Evolutionary conservation across 1,140 invertebrate genomes (phyloP), one percentile per base, ranked within the genome.

Genomic region (Goniozus legneri): DNA sequence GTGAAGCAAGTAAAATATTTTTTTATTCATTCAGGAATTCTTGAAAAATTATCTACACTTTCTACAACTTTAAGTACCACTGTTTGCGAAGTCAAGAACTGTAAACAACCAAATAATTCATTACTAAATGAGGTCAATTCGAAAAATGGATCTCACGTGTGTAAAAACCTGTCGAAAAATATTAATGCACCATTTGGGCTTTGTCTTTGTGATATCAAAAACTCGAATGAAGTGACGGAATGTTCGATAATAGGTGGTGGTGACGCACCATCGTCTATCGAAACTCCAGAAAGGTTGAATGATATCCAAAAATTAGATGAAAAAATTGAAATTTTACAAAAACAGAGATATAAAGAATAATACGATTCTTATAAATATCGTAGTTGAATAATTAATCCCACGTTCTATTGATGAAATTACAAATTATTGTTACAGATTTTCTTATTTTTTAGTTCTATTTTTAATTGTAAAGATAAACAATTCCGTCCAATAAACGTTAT

Each of bases 221-320:
- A 27, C 10, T 27, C 4, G 24, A 27, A 30, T 24, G 42, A 42
- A 21, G 14, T 54, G 14, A 32, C 40, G 15, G 41, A 56, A 14
- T 60, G 50, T 36, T 64, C 61, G 3, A 42, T 32, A 15, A 58
- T 47, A 4, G 62, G 62, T n/a, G 64, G 56, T 27, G 63, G 66
- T 2, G 65, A 67, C 30, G 63, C 56, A 12, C 56, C 61, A 2
- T 56, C 59, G 12, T 31, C 49, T 10, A 47, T 63, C 6, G 44
- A 55, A 31, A 54, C 46, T 8, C 52, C 60, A 8, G 58, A 65
- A 36, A 58, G 36, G 43, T 39, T 56, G 3, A 46, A 43, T 6
- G 52, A 57, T 30, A 44, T 45, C 18, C 44, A 58, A 36, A 54
- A 47, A 52, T 38, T 62, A 33, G 52, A 54, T n/a, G 56, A 55